A percentile compares a stretch with the other conserved stretches of the same genome.
phyloP scores from a whole-genome alignment of 2,797 vertebrate species.

The Enteromius radiatus region DNA sequence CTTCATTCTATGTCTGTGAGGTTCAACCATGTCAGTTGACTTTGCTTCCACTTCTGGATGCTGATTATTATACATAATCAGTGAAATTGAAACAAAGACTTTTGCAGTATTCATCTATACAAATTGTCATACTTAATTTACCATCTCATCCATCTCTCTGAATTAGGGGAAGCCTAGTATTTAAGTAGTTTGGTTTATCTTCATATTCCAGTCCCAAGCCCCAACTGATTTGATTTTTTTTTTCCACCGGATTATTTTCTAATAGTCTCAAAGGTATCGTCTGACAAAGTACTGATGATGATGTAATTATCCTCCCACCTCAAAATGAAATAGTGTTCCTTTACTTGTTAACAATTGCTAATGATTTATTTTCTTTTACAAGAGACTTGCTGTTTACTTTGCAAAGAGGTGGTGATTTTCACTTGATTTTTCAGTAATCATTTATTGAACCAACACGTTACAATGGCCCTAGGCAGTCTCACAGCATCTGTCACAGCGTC shows the following conservation, averaged over 20 bases:
- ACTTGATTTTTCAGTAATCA: neutral
- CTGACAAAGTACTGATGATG: neutral
- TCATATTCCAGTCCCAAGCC: neutral
- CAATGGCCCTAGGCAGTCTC: neutral
- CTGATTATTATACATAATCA: conserved; percentile 1
- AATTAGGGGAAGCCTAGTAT: neutral
- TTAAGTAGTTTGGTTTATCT: neutral
- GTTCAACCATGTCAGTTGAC: neutral
- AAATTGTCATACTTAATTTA: conserved; percentile 20
- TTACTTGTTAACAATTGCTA: neutral
- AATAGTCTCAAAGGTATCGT: conserved; percentile 18
- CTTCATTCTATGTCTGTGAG: neutral
- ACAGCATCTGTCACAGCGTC: conserved; percentile 9
- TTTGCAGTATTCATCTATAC: neutral
- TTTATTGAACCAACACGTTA: neutral
- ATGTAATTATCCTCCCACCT: neutral
- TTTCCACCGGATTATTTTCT: neutral
- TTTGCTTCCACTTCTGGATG: neutral
- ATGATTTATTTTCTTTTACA: neutral
- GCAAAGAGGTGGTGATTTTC: neutral
- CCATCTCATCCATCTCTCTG: conserved; percentile 27
- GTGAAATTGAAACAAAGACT: neutral
- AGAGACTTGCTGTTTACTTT: neutral
- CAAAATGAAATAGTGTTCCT: neutral
- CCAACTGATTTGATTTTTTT: neutral